These are phyloP conservation scores for Apamea monoglypha DNA, from an alignment of 2,888 invertebrate species.

Conservation along the genomic window DNA sequence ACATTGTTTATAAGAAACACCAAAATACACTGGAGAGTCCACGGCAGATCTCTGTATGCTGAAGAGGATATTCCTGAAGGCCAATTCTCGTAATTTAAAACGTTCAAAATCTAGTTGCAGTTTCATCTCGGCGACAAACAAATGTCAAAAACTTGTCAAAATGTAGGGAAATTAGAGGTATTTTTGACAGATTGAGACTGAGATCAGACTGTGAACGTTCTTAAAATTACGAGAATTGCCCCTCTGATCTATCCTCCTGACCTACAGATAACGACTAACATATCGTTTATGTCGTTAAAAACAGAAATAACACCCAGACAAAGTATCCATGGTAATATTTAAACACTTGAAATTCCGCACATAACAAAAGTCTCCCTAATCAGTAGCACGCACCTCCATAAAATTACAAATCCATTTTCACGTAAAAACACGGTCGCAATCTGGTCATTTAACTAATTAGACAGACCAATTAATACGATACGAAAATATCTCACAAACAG, in stretches of 20 bases:
- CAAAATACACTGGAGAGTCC: neutral
- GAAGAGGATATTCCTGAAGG: neutral
- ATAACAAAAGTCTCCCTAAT: slow-evolving; percentile 18
- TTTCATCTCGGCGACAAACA: no score
- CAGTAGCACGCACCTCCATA: neutral
- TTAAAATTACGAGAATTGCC: no score
- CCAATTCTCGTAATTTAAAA: no score
- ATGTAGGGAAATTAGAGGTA: no score
- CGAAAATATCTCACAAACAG: slow-evolving; percentile 53
- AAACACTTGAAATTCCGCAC: neutral
- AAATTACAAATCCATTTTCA: slow-evolving; percentile 15
- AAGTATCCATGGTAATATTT: neutral
- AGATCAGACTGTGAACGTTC: no score
- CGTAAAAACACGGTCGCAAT: slow-evolving; percentile 46
- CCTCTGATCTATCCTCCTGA: neutral
- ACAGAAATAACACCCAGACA: neutral
- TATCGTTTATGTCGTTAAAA: neutral
- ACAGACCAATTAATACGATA: slow-evolving; percentile 60
- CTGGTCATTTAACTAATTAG: slow-evolving; percentile 58
- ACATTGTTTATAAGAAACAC: neutral
- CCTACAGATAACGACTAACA: neutral
- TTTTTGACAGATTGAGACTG: no score
- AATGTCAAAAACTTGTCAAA: no score
- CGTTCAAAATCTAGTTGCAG: no score
- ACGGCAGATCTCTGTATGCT: neutral